Percentiles rank a stretch among this genome's conserved stretches.
Conservation (phyloP, 2,797 vertebrate genomes). For the Glyptemys insculpta region DNA sequence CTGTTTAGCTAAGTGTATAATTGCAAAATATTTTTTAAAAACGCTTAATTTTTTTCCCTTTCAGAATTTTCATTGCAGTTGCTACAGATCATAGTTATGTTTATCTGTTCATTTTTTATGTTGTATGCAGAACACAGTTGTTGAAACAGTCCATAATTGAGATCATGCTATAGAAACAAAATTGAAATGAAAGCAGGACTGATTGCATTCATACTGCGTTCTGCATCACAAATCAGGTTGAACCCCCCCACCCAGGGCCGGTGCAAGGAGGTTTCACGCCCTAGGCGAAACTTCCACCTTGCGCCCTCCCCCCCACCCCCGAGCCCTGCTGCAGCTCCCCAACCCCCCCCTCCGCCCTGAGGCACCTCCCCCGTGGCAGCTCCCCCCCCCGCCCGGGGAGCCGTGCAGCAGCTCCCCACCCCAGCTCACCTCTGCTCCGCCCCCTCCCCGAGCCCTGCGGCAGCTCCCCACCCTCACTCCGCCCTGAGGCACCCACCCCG, state of each 20-base stretch:
- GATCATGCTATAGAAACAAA: constrained; percentile 74
- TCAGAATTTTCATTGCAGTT: constrained; percentile 46
- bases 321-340: no score
- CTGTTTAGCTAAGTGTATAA: not conserved
- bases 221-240: constrained; percentile 62
- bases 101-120: constrained; percentile 74
- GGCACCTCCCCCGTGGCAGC: no score
- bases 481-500: no score
- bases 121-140: constrained; percentile 67
- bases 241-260: not conserved
- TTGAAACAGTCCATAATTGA: constrained; percentile 76
- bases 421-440: no score
- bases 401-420: no score
- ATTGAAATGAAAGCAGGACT: constrained; percentile 63
- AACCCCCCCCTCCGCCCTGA: no score
- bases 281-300: no score
- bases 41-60: not conserved
- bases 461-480: no score
- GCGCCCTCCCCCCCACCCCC: no score
- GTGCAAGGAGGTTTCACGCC: no score
- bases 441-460: no score
- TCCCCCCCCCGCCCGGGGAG: no score
- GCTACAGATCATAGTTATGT: constrained; percentile 28
- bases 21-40: not conserved
- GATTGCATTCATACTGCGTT: constrained; percentile 62